Base-by-base conservation (phyloP, 2,113 vertebrate genomes). In the Nyctibius bracteatus region DNA sequence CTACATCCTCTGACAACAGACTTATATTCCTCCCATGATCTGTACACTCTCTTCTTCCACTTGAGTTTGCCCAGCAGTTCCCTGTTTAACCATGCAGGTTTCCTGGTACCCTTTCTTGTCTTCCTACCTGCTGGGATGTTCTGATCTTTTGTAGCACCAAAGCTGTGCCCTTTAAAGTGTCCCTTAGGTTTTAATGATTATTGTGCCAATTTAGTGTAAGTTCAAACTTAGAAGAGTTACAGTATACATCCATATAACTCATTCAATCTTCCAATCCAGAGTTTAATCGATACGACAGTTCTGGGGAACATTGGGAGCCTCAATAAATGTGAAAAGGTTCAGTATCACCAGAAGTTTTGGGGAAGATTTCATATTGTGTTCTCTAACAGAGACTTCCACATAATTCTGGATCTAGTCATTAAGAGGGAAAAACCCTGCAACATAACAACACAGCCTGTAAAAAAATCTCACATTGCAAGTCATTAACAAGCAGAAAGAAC, bases 131-230 rank as follows among this genome's bases (percentile, higher is more conserved):
- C n/a, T n/a, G n/a, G n/a, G n/a, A n/a, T n/a, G n/a, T n/a, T n/a
- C n/a, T n/a, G n/a, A n/a, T n/a, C n/a, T n/a, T n/a, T n/a, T n/a
- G 54, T 35, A 68, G 49, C 68, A 96, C 51, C 88, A 95, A 95
- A 87, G 31, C 20, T 63, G 65, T 90, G 47, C 58, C 4, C 70
- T 95, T 91, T 35, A 90, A 92, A 91, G 62, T 61, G 35, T 54
- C 51, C 71, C 49, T 86, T 90, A 49, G 44, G 59, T 88, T 94
- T 86, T 80, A 67, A 54, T 23, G 13, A 92, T 18, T 51, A 33
- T 74, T 5, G 4, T n/a, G 20, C 10, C 25, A 19, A 54, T 80
- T 82, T 72, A 72, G 41, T 12, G 0, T 3, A 73, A 85, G 25
- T 73, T 91, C 71, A 86, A 94, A 84, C 79, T 92, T 81, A 90